Conservation (phyloP, 2,797 vertebrate genomes). For the Cichlasoma orientale region DNA sequence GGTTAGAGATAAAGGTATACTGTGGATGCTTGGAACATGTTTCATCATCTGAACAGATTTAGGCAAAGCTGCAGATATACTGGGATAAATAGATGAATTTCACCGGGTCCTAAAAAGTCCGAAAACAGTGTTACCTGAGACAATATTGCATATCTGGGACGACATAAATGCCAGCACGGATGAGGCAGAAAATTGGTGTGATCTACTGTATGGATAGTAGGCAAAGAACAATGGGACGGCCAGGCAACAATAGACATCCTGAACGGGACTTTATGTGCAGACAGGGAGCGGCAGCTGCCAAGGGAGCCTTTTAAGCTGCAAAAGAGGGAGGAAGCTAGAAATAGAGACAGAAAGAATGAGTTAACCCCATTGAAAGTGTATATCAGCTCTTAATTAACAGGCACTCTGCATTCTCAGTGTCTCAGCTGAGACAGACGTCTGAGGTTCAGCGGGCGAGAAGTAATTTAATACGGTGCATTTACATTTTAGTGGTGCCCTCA, state of each 20-base stretch:
- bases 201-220: not conserved
- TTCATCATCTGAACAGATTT: not conserved
- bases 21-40: not conserved
- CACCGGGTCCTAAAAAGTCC: not conserved
- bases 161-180: not conserved
- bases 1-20: not conserved
- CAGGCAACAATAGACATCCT: slow-evolving; percentile 35
- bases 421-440: slow-evolving; percentile 25
- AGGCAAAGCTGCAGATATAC: not conserved
- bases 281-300: slow-evolving; percentile 41
- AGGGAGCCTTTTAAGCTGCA: slow-evolving; percentile 41
- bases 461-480: slow-evolving; percentile 48
- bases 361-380: slow-evolving; percentile 46
- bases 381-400: slow-evolving; percentile 50
- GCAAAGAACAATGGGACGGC: slow-evolving; percentile 8
- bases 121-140: no score
- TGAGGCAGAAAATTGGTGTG: not conserved
- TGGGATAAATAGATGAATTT: not conserved
- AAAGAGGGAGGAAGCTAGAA: slow-evolving; percentile 8
- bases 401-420: slow-evolving; percentile 40
- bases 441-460: slow-evolving; percentile 24
- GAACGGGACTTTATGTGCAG: slow-evolving; percentile 23
- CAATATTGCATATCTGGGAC: not conserved
- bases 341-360: slow-evolving; percentile 29
- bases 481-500: slow-evolving; percentile 43